These are phyloP conservation scores for Centruroides sculpturatus DNA, from an alignment of 1,140 invertebrate species.

Conservation along the genomic window DNA sequence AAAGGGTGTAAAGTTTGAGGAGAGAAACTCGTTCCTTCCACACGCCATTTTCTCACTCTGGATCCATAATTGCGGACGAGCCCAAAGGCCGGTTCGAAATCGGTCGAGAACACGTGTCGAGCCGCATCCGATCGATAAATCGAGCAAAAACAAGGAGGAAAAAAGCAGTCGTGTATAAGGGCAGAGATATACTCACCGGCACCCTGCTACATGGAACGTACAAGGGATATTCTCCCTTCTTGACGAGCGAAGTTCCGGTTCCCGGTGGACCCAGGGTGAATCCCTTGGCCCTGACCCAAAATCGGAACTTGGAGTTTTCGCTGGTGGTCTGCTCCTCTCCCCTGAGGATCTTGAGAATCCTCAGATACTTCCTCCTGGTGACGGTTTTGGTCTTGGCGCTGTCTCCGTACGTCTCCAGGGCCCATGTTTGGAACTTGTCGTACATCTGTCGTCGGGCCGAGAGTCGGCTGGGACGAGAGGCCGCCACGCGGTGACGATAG, in stretches of 20 bases:
- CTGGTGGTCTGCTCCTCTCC: constrained; percentile 72
- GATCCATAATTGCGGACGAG: neutral
- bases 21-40: neutral
- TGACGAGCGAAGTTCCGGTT: constrained; percentile 43
- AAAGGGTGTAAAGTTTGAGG: neutral
- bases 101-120: neutral
- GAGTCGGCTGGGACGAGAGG: neutral
- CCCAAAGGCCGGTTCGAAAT: neutral
- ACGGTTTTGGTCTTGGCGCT: constrained; percentile 88
- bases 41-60: too few species aligned
- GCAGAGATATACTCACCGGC: constrained; percentile 35
- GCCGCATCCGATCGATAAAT: neutral
- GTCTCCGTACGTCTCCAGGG: constrained; percentile 72
- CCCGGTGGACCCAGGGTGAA: constrained; percentile 56
- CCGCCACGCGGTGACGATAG: neutral
- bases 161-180: neutral
- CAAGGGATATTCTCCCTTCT: constrained; percentile 41
- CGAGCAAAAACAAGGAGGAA: neutral
- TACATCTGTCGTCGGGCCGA: neutral
- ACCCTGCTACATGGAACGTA: constrained; percentile 50
- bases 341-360: constrained; percentile 65
- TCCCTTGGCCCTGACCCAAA: constrained; percentile 91
- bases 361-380: constrained; percentile 71
- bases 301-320: constrained; percentile 76
- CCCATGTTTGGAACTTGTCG: constrained; percentile 64